Base-by-base conservation (phyloP, 2,113 vertebrate species). In the Crypturellus undulatus region DNA sequence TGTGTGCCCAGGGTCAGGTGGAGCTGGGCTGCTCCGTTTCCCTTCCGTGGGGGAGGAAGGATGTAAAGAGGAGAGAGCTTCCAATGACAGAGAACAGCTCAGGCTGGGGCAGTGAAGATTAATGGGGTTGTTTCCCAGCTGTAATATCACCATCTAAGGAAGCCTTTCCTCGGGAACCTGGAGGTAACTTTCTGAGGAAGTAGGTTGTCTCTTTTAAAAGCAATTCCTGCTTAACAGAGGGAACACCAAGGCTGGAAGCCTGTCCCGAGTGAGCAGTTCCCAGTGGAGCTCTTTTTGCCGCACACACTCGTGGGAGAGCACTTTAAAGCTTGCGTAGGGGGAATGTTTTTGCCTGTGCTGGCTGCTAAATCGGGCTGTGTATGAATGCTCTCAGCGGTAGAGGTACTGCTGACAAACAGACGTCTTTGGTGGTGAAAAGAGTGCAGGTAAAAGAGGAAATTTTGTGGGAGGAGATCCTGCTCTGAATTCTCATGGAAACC, bases 401-500 rank as follows among this genome's bases (percentile, higher is more conserved):
- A 83, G 28, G 45, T 65, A 90, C 79, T 63, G 79, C 93, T 95
- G 92, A 95, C 90, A 92, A 95, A 94, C 60, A 94, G 40, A 81
- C 72, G 62, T 93, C 58, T 89, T 72, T 3, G 0, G 90, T 76
- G 93, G 90, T 93, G 80, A 96, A 95, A 96, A 77, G 85, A 94
- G 75, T 2, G 36, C 94, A 96, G 95, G 92, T 88, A 87, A 94
- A 87, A 94, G 83, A 95, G 80, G 67, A 82, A 90, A 94, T 94
- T 81, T 80, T 63, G 95, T 95, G 83, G 92, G 95, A 96, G 93
- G 93, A 94, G 79, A 90, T 88, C 68, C 90, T 79, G 77, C 83
- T 92, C 26, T 73, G 89, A 91, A 90, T 92, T 90, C 87, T 93
- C 38, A 70, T 85, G 85, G 87, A 95, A 96, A 91, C 87, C 34